phyloP scores from a whole-genome alignment of 2,888 invertebrate genomes.

The Drosophila colorata region DNA sequence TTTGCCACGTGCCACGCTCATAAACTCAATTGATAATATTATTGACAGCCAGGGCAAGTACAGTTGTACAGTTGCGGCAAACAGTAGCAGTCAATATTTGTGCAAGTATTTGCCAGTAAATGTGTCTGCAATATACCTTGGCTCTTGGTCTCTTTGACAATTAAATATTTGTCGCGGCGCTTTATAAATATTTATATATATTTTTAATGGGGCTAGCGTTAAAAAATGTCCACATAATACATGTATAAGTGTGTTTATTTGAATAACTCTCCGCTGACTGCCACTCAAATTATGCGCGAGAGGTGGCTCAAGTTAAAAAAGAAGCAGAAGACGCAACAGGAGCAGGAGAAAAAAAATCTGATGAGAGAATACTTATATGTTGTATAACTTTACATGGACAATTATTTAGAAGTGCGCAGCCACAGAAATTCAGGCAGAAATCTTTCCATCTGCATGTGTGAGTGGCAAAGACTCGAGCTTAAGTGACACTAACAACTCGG shows the following conservation, averaged over 20 bases:
- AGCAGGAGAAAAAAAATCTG: constrained; percentile 7
- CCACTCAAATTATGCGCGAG: constrained; percentile 68
- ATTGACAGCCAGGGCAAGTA: constrained; percentile 59
- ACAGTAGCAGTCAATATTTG: constrained; percentile 60
- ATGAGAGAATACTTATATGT: constrained; percentile 34
- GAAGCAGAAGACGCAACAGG: not conserved
- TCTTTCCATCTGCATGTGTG: constrained; percentile 56
- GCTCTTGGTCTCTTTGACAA: constrained; percentile 58
- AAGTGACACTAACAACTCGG: constrained; percentile 79
- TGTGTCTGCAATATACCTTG: constrained; percentile 36
- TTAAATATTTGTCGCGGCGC: constrained; percentile 71
- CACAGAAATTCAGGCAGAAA: constrained; percentile 39
- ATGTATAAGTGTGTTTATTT: constrained; percentile 28
- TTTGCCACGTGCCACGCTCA: constrained; percentile 22
- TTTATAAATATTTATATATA: constrained; percentile 59
- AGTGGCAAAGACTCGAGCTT: constrained; percentile 75
- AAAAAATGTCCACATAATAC: constrained; percentile 26
- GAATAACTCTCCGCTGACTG: constrained; percentile 43
- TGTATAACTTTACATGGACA: constrained; percentile 78
- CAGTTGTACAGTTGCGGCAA: constrained; percentile 1
- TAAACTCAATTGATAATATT: constrained; percentile 78
- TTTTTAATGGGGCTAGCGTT: constrained; percentile 50
- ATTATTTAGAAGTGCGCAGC: constrained; percentile 79
- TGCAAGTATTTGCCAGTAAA: constrained; percentile 57
- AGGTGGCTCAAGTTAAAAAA: constrained; percentile 5